Percentiles rank a stretch among this genome's conserved stretches.
phyloP scores from a whole-genome alignment of 1,140 invertebrate genomes.

The Sitobion miscanthi region DNA sequence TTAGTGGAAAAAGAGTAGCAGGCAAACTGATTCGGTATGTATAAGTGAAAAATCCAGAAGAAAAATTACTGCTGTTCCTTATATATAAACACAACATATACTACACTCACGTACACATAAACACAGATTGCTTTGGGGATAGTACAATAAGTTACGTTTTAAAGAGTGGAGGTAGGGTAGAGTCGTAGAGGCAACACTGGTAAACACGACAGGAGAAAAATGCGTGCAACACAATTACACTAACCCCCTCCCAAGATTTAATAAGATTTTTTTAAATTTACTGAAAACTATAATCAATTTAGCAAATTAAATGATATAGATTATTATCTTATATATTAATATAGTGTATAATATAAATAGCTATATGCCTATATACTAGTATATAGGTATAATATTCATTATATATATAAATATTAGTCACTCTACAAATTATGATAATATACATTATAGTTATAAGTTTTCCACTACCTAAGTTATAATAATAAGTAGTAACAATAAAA shows the following conservation, averaged over 20 bases:
- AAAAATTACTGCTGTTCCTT: constrained; percentile 47
- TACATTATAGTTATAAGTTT: no score
- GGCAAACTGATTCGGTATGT: background rate
- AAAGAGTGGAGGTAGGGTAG: background rate
- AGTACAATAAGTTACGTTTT: constrained; percentile 40
- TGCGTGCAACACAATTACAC: background rate
- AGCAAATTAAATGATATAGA: background rate
- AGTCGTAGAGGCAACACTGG: background rate
- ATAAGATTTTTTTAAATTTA: constrained; percentile 29
- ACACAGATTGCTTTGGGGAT: constrained; percentile 42
- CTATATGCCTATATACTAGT: no score
- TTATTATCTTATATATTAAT: no score
- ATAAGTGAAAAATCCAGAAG: constrained; percentile 44
- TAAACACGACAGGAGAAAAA: constrained; percentile 17
- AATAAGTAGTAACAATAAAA: no score
- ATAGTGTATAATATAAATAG: no score
- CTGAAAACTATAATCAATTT: background rate
- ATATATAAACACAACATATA: background rate
- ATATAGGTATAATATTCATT: no score
- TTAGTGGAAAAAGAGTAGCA: background rate
- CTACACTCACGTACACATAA: background rate
- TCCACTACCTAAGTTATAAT: no score
- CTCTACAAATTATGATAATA: no score
- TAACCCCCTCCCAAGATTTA: background rate
- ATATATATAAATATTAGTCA: no score